Evolutionary conservation across 53 echinoderm and acorn worm genomes (phyloP), one percentile per base, ranked within the genome.

Genomic region (Luidia sarsii): DNA sequence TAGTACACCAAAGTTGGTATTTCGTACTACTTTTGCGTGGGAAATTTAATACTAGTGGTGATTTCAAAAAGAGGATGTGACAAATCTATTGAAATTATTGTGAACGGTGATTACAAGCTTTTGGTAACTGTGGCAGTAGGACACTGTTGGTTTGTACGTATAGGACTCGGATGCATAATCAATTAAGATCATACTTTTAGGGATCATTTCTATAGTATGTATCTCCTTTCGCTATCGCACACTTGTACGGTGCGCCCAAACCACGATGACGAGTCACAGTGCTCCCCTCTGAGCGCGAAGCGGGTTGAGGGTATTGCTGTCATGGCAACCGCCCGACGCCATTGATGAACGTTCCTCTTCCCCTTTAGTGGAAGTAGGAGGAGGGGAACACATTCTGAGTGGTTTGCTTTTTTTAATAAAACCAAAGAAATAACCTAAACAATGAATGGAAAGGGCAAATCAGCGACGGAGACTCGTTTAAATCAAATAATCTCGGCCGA

Each of bases 141-240:
- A n/a, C n/a, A n/a, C n/a, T n/a, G n/a, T n/a, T n/a, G n/a, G n/a
- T n/a, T n/a, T n/a, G n/a, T n/a, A n/a, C n/a, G n/a, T n/a, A n/a
- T n/a, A n/a, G n/a, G n/a, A n/a, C n/a, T n/a, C n/a, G n/a, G n/a
- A n/a, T n/a, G n/a, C n/a, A n/a, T n/a, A n/a, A n/a, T n/a, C n/a
- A n/a, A 10, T 52, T 67, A 89, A 89, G 89, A 89, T 89, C 89
- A 89, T 89, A 89, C 89, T 89, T 84, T 89, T 89, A 89, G 89
- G 79, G 89, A 89, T 89, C 89, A 89, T 89, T 89, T 89, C 89
- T 89, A 89, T 89, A 89, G 89, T 89, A 89, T 89, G 89, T 60
- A 52, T 89, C 89, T 77, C 60, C 77, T 77, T 43, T 61, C 77
- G 60, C 77, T 18, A 61, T 59, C 59, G 46, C 43, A 60, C 77